Percentiles rank a stretch among this genome's conserved stretches.
These are phyloP conservation scores for Polylopha cassiicola DNA, from an alignment of 2,888 invertebrate species.

Conservation along the genomic window DNA sequence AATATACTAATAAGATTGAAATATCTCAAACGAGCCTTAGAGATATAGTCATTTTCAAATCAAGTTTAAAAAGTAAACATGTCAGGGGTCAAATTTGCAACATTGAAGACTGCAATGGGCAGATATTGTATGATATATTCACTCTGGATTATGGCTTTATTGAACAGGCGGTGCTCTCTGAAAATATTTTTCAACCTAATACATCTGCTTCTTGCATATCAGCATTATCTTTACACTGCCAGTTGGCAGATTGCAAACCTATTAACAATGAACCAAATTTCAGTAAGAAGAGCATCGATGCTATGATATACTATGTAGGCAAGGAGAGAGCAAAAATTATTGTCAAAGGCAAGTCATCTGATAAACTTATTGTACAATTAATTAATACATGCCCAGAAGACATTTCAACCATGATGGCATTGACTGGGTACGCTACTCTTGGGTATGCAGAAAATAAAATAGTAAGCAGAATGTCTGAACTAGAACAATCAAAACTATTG, in stretches of 20 bases:
- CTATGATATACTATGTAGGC: constrained; percentile 32
- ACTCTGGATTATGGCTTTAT: constrained; percentile 35
- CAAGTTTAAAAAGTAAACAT: constrained; percentile 13
- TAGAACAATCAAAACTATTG: constrained; percentile 20
- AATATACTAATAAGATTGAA: no score
- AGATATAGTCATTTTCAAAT: constrained; percentile 2
- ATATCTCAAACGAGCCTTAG: no score
- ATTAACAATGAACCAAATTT: no score
- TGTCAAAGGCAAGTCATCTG: constrained; percentile 25
- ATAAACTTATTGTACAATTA: constrained; percentile 30
- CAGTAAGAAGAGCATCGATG: constrained; percentile 25
- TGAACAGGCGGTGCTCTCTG: constrained; percentile 28
- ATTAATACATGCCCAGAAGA: constrained; percentile 34
- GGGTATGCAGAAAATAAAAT: constrained; percentile 24
- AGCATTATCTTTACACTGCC: constrained; percentile 30
- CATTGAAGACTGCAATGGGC: constrained; percentile 8
- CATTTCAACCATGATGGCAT: constrained; percentile 34
- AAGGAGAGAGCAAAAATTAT: constrained; percentile 30
- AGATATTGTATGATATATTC: constrained; percentile 28
- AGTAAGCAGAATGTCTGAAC: constrained; percentile 16
- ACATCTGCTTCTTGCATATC: constrained; percentile 23
- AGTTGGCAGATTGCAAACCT: constrained; percentile 34
- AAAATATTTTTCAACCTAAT: constrained; percentile 19
- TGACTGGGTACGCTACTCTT: constrained; percentile 27
- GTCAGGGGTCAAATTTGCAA: constrained; percentile 26